Conservation (phyloP, 2,797 vertebrate genomes). For the Tachyglossus aculeatus region DNA sequence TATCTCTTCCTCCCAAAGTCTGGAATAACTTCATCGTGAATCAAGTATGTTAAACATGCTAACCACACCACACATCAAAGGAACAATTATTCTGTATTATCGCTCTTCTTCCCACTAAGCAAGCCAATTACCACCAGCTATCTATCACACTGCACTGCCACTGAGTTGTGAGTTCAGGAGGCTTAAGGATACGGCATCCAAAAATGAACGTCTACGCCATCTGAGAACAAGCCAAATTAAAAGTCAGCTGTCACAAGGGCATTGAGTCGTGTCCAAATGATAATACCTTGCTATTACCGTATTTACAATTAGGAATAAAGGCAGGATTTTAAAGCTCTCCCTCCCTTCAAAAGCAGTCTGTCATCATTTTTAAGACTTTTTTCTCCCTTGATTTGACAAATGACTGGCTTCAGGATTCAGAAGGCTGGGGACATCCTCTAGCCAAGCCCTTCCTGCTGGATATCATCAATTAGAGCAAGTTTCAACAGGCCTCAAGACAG, state of each 20-base stretch:
- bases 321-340: not conserved
- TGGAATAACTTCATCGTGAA: constrained; percentile 36
- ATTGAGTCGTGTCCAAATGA: constrained; percentile 49
- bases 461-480: too few species aligned
- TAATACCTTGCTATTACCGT: constrained; percentile 5
- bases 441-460: too few species aligned
- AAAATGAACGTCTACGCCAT: constrained; percentile 39
- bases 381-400: too few species aligned
- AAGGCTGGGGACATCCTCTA: too few species aligned
- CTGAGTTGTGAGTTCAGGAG: constrained; percentile 39
- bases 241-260: constrained; percentile 39
- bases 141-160: constrained; percentile 27
- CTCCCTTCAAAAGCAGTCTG: not conserved
- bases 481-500: too few species aligned
- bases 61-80: constrained; percentile 66
- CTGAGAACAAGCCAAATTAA: constrained; percentile 30
- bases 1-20: not conserved
- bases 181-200: constrained; percentile 36
- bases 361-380: too few species aligned
- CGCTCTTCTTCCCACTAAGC: constrained; percentile 52
- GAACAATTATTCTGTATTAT: constrained; percentile 51
- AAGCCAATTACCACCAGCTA: constrained; percentile 51
- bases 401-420: too few species aligned
- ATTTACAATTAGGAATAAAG: not conserved
- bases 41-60: constrained; percentile 53